Base-by-base conservation (phyloP, 2,888 invertebrate species). In the Orthosia gothica region DNA sequence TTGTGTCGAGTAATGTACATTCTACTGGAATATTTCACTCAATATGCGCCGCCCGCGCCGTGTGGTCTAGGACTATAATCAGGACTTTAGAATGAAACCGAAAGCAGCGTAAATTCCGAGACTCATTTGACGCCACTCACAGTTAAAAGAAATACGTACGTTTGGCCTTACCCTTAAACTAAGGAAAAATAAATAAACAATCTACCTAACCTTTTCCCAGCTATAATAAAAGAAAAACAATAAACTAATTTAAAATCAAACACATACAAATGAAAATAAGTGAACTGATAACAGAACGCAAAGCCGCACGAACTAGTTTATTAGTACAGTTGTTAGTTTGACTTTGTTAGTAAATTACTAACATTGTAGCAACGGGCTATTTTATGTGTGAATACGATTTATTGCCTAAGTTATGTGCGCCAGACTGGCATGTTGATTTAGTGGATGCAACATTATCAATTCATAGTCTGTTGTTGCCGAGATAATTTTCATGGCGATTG, bases 321-420 rank as follows among this genome's bases (percentile, higher is more conserved):
- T 83, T 81, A 81, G 73, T 18, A 50, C 69, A 71, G 78, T 76
- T 81, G 47, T 67, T 63, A 81, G 82, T 78, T 73, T 66, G 79
- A 83, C 71, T 84, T 84, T 74, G 82, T 81, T 76, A 71, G 54
- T 82, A 70, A 82, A 83, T 78, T 85, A 78, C 74, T 61, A 79
- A 81, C 79, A 74, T 71, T 79, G 82, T 82, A 71, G 72, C 49
- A 49, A 50, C 65, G 59, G 45, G 66, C 58, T 83, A 78, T 82
- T 82, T 70, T 66, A 82, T 79, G 85, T 78, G 82, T 81, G 78
- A 81, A 76, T 84, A 84, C 78, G 84, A 84, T 81, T 84, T 84
- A 83, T 81, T 81, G 84, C 70, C 54, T 78, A 69, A 78, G 85
- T 84, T 84, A 73, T 78, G 75, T 70, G 73, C 65, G 76, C 65